phyloP scores from a whole-genome alignment of 1,140 invertebrate genomes.

The Leptopilina boulardi region DNA sequence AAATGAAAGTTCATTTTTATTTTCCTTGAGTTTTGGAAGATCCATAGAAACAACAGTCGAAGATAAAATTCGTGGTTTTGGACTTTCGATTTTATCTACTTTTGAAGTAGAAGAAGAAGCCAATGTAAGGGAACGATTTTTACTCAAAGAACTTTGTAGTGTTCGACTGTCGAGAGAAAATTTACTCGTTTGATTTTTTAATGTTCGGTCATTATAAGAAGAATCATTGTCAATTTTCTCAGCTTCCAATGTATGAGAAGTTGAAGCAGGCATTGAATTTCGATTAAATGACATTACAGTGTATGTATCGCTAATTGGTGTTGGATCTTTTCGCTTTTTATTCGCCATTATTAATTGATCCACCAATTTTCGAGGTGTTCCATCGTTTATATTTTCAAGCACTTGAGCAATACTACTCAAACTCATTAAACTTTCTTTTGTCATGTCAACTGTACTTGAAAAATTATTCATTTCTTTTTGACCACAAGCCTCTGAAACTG shows the following conservation, averaged over 20 bases:
- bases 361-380: slow-evolving; percentile 65
- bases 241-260: neutral
- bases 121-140: neutral
- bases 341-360: slow-evolving; percentile 68
- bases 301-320: slow-evolving; percentile 50
- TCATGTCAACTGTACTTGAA: slow-evolving; percentile 28
- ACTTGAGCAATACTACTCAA: slow-evolving; percentile 68
- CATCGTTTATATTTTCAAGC: slow-evolving; percentile 60
- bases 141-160: slow-evolving; percentile 19
- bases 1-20: slow-evolving; percentile 1
- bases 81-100: neutral
- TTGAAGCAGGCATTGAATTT: slow-evolving; percentile 55
- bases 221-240: slow-evolving; percentile 50
- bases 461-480: slow-evolving; percentile 34
- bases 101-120: neutral
- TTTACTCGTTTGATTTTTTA: slow-evolving; percentile 48
- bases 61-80: neutral
- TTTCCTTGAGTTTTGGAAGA: neutral
- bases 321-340: slow-evolving; percentile 58
- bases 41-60: neutral
- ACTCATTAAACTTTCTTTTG: slow-evolving; percentile 64
- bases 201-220: neutral
- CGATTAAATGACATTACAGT: slow-evolving; percentile 46
- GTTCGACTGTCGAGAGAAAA: slow-evolving; percentile 63
- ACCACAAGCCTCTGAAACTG: slow-evolving; percentile 36